These are phyloP conservation scores for Phaetusa simplex DNA, from an alignment of 2,113 vertebrate genomes.

Conservation along the genomic window DNA sequence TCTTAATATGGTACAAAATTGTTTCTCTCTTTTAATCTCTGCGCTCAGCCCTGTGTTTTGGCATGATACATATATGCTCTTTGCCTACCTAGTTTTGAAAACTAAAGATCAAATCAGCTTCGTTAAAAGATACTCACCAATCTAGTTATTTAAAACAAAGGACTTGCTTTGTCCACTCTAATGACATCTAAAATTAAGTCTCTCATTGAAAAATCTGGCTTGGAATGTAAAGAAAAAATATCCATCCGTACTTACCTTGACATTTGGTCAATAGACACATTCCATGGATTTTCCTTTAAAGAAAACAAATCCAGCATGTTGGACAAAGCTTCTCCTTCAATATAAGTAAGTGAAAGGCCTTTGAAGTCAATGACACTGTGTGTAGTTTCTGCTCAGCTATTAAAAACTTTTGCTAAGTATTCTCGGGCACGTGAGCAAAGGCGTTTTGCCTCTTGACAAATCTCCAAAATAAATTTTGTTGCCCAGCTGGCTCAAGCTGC, in stretches of 20 bases:
- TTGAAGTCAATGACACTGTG: neutral
- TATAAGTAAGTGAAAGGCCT: neutral
- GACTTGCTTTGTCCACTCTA: neutral
- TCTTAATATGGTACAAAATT: neutral
- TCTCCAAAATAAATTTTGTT: neutral
- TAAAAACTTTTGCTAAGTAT: neutral
- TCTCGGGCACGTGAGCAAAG: neutral
- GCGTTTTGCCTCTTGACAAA: neutral
- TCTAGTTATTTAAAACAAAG: neutral
- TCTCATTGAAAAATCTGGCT: neutral
- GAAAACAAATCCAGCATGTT: neutral
- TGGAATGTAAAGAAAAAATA: neutral
- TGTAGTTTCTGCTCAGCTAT: neutral
- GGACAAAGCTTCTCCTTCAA: neutral
- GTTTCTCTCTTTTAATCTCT: neutral
- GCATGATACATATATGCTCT: neutral
- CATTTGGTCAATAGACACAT: neutral
- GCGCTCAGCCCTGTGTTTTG: neutral
- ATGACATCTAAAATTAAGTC: neutral
- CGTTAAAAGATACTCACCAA: neutral
- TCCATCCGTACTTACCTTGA: neutral
- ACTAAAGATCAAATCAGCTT: neutral
- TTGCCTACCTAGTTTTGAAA: neutral
- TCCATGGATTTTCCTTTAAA: slow-evolving; percentile 1
- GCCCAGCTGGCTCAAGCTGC: neutral